These are phyloP conservation scores for Cataglyphis livida DNA, from an alignment of 2,888 invertebrate genomes.

Conservation along the genomic window DNA sequence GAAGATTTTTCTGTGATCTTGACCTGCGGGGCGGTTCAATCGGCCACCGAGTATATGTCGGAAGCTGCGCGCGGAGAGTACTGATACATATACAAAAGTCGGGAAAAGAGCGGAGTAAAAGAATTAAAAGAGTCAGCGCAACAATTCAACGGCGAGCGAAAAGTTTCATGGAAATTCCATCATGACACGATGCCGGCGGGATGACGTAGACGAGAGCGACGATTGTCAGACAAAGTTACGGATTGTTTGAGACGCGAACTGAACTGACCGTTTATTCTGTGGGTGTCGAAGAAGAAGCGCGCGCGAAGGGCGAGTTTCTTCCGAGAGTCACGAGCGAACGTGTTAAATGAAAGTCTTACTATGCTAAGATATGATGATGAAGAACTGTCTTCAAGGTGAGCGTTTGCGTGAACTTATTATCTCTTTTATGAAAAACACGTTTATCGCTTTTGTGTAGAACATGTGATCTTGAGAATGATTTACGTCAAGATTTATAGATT, in stretches of 20 bases:
- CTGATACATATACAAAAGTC: neutral
- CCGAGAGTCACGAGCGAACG: constrained; percentile 43
- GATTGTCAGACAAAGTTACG: constrained; percentile 14
- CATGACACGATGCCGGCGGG: constrained; percentile 6
- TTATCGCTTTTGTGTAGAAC: neutral
- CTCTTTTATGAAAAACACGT: too few relatives aligned
- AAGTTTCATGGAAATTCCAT: constrained; percentile 28
- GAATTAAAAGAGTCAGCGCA: neutral
- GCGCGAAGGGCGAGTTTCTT: constrained; percentile 22
- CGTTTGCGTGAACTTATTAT: constrained; percentile 4
- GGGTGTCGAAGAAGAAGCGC: neutral
- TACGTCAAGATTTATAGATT: neutral
- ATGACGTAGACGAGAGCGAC: constrained; percentile 22
- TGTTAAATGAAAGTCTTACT: constrained; percentile 66
- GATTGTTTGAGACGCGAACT: constrained; percentile 18
- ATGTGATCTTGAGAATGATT: constrained; percentile 5
- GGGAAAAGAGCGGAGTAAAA: neutral
- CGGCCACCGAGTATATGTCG: neutral
- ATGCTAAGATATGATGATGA: constrained; percentile 72
- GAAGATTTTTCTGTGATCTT: neutral
- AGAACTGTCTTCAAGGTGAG: constrained; percentile 67
- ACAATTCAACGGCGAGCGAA: neutral
- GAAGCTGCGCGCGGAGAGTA: neutral
- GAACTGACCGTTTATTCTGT: neutral
- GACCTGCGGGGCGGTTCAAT: constrained; percentile 16